Evolutionary conservation across 2,888 invertebrate species (phyloP).

Genomic region (Mesorhabditis sp.): DNA sequence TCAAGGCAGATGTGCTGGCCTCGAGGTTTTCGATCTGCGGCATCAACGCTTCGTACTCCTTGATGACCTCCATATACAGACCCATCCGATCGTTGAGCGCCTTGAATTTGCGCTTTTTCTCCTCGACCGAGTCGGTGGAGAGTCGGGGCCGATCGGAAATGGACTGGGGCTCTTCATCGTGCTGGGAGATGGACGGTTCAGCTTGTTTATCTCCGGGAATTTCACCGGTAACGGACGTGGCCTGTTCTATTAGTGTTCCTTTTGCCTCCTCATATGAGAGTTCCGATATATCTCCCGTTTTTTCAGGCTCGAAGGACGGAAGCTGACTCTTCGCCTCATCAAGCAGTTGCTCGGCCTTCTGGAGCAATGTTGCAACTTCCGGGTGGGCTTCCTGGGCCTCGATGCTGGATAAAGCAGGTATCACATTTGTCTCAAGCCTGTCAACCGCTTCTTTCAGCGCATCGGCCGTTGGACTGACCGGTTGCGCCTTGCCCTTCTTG

Average conservation of each 20-base stretch:
- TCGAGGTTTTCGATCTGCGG: constrained; percentile 13
- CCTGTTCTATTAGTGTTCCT: constrained; percentile 2
- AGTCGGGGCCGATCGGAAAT: too few relatives aligned
- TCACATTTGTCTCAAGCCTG: neutral
- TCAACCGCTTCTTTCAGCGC: neutral
- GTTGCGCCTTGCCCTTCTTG: neutral
- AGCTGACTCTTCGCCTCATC: constrained; percentile 8
- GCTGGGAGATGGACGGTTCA: too few relatives aligned
- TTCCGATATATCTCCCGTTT: too few relatives aligned
- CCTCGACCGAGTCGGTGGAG: too few relatives aligned
- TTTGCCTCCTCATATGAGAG: neutral
- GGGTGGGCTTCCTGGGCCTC: neutral
- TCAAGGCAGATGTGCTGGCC: constrained; percentile 10
- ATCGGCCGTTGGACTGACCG: neutral
- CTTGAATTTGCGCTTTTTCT: too few relatives aligned
- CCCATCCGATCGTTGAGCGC: too few relatives aligned
- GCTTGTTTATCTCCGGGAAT: neutral
- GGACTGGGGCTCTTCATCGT: too few relatives aligned
- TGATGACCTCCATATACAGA: constrained; percentile 20
- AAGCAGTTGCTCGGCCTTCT: neutral
- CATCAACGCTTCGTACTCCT: constrained; percentile 19
- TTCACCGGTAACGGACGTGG: constrained; percentile 7
- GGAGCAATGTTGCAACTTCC: neutral
- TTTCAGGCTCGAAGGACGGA: too few relatives aligned
- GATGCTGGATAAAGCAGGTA: too few relatives aligned